These are phyloP conservation scores for Drosophila cardini DNA, from an alignment of 1,140 invertebrate species.

Conservation along the genomic window DNA sequence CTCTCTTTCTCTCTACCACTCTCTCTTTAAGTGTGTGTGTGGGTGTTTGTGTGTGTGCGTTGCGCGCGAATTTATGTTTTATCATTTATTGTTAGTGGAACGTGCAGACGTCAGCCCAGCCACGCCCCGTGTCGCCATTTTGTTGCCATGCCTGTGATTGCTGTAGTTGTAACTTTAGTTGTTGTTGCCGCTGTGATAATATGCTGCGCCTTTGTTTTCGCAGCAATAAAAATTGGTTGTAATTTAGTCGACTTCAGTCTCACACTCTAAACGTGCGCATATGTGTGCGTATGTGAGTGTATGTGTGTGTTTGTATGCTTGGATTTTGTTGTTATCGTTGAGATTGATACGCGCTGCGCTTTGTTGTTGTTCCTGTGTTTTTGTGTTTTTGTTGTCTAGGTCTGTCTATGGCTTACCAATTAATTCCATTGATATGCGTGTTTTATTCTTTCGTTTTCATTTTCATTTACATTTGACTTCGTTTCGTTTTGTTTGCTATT, in stretches of 20 bases:
- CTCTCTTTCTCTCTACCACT: too few species aligned
- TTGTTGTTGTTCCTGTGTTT: constrained; percentile 41
- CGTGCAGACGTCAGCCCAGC: constrained; percentile 63
- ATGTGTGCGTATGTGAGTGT: constrained; percentile 12
- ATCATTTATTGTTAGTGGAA: constrained; percentile 84
- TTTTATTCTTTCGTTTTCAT: constrained; percentile 52
- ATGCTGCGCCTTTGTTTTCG: constrained; percentile 80
- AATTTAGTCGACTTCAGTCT: constrained; percentile 64
- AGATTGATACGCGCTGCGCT: constrained; percentile 72
- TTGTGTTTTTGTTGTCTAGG: background rate
- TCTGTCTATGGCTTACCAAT: constrained; percentile 65
- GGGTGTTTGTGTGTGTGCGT: constrained; percentile 19
- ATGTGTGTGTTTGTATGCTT: constrained; percentile 40
- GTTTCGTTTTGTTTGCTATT: constrained; percentile 24
- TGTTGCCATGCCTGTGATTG: constrained; percentile 53
- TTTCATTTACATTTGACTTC: constrained; percentile 34
- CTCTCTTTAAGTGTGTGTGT: constrained; percentile 21
- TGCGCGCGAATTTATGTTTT: constrained; percentile 79
- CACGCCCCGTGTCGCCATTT: constrained; percentile 72
- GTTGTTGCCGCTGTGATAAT: constrained; percentile 59
- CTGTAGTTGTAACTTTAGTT: constrained; percentile 11
- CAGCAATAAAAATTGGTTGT: constrained; percentile 82
- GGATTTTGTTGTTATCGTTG: constrained; percentile 48
- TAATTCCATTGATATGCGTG: constrained; percentile 79
- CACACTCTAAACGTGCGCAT: constrained; percentile 25